Evolutionary conservation across 2,113 vertebrate species (phyloP).

Genomic region (Megaceryle maxima): DNA sequence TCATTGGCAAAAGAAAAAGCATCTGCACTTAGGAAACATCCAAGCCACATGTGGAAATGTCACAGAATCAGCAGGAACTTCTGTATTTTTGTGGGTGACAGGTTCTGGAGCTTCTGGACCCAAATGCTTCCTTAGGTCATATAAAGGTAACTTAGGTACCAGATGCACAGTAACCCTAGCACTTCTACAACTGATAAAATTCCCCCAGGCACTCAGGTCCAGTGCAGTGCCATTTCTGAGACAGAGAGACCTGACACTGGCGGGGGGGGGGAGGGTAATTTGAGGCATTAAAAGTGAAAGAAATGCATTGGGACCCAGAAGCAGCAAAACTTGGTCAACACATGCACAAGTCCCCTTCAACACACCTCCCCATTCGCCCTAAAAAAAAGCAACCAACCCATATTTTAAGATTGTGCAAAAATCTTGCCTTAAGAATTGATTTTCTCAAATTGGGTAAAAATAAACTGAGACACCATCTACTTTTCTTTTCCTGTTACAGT

Average conservation of each 20-base stretch:
- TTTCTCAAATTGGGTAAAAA: neutral
- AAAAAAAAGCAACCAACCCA: neutral
- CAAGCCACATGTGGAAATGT: rapidly evolving
- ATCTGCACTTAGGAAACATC: rapidly evolving
- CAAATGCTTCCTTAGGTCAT: too few relatives aligned
- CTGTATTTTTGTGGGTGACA: neutral
- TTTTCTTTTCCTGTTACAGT: neutral
- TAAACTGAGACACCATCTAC: rapidly evolving
- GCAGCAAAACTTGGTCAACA: neutral
- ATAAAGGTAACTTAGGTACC: neutral
- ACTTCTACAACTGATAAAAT: neutral
- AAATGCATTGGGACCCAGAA: neutral
- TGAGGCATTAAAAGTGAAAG: neutral
- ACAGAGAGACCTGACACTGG: neutral
- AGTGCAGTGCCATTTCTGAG: neutral
- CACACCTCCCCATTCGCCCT: neutral
- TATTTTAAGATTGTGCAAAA: neutral
- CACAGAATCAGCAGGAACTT: neutral
- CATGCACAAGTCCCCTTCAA: neutral
- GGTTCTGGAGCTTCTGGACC: neutral
- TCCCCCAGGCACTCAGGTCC: neutral
- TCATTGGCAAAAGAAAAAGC: neutral
- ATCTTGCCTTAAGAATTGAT: neutral
- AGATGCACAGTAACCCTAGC: neutral
- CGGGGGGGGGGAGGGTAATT: neutral